A percentile compares a stretch with the other conserved stretches of the same genome.
These are phyloP conservation scores for Oscheius myriophilus DNA, from an alignment of 2,888 invertebrate genomes.

Conservation along the genomic window DNA sequence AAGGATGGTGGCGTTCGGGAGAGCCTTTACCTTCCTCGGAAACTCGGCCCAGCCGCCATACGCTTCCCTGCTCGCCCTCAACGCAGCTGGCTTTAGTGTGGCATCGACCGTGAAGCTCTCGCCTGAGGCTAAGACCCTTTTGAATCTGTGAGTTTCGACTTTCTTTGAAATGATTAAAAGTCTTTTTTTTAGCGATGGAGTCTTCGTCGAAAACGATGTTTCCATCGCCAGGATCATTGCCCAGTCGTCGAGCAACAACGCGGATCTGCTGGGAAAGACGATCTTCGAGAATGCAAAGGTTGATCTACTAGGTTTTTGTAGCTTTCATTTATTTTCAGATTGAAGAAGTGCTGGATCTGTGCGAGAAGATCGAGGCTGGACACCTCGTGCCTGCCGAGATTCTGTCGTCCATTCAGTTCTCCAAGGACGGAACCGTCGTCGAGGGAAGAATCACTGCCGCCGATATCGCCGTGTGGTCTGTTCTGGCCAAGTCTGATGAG, in stretches of 20 bases:
- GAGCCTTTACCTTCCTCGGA: slow-evolving; percentile 35
- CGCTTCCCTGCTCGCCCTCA: slow-evolving; percentile 50
- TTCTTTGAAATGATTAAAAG: slow-evolving; percentile 2
- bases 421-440: slow-evolving; percentile 32
- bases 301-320: not conserved
- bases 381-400: slow-evolving; percentile 30
- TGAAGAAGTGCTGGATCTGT: slow-evolving; percentile 41
- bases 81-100: slow-evolving; percentile 49
- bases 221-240: slow-evolving; percentile 56
- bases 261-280: slow-evolving; percentile 48
- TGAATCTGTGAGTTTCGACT: slow-evolving; percentile 46
- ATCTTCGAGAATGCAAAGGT: slow-evolving; percentile 43
- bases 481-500: slow-evolving; percentile 44
- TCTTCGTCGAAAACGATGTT: slow-evolving; percentile 48
- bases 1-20: slow-evolving; percentile 36
- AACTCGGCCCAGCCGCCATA: slow-evolving; percentile 45
- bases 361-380: slow-evolving; percentile 38
- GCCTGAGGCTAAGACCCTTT: slow-evolving; percentile 29
- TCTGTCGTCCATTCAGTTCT: slow-evolving; percentile 26
- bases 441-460: slow-evolving; percentile 47
- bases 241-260: slow-evolving; percentile 35
- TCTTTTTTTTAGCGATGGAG: slow-evolving; percentile 54
- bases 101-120: slow-evolving; percentile 43
- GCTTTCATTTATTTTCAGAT: slow-evolving; percentile 31
- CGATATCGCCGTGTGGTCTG: slow-evolving; percentile 55